Evolutionary conservation across 53 echinoderm and acorn worm genomes (phyloP).

Genomic region (Luidia sarsii): DNA sequence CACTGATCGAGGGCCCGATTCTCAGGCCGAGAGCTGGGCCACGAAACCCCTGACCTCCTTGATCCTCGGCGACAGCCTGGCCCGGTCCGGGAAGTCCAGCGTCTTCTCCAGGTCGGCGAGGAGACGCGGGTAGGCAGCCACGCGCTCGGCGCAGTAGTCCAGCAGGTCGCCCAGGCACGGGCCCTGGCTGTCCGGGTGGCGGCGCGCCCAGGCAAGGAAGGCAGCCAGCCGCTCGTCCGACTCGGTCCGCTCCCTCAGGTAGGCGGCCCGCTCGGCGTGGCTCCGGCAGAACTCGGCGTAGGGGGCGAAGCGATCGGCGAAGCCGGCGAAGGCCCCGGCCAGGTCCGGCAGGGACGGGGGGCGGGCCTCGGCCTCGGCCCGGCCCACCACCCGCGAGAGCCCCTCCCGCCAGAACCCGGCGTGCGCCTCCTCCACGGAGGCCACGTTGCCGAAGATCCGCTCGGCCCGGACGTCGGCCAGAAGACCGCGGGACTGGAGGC

Average conservation of each 20-base stretch:
- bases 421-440: constrained; percentile 77
- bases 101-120: constrained; percentile 69
- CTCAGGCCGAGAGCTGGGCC: too few relatives aligned
- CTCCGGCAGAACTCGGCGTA: constrained; percentile 83
- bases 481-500: neutral
- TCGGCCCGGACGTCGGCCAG: constrained; percentile 76
- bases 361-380: constrained; percentile 33
- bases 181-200: constrained; percentile 48
- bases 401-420: constrained; percentile 82
- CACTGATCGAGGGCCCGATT: too few relatives aligned
- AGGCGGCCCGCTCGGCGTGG: constrained; percentile 68
- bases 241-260: constrained; percentile 56
- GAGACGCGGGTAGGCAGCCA: constrained; percentile 81
- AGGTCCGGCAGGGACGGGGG: constrained; percentile 48
- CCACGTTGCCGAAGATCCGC: constrained; percentile 88
- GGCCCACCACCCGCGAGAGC: constrained; percentile 57
- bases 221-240: constrained; percentile 66
- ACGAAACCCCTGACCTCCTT: too few relatives aligned
- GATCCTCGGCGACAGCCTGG: too few relatives aligned
- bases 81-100: constrained; percentile 23
- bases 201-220: constrained; percentile 84
- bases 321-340: constrained; percentile 72
- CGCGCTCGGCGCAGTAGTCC: constrained; percentile 78
- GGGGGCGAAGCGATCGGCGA: constrained; percentile 69
- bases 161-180: constrained; percentile 72